Conservation (phyloP, 2,888 invertebrate genomes). For the Scaptomyza reducta region DNA sequence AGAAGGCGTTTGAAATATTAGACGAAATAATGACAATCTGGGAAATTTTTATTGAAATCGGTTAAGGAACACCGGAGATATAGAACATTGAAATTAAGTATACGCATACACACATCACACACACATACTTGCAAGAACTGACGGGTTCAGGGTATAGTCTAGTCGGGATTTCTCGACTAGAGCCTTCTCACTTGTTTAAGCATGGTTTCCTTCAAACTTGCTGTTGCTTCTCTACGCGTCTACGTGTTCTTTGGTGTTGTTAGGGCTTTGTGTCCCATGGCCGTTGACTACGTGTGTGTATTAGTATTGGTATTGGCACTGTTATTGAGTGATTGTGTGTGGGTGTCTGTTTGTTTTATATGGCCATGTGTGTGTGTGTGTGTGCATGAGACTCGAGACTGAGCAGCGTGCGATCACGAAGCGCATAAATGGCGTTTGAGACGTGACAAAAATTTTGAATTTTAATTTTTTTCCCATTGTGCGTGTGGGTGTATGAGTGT, state of each 20-base stretch:
- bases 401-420: slow-evolving; percentile 73
- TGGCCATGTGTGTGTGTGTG: slow-evolving; percentile 12
- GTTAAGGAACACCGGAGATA: no score
- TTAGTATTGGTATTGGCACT: slow-evolving; percentile 38
- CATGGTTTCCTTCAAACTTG: slow-evolving; percentile 4
- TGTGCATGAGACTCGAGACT: slow-evolving; percentile 20
- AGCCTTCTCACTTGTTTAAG: no score
- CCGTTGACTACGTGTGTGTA: slow-evolving; percentile 42
- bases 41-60: no score
- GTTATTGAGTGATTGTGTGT: slow-evolving; percentile 1
- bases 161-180: no score
- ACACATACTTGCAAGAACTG: no score
- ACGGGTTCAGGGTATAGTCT: no score
- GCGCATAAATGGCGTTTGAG: slow-evolving; percentile 79
- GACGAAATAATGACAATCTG: no score
- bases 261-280: slow-evolving; percentile 15
- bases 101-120: no score
- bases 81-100: no score
- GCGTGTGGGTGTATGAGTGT: not conserved
- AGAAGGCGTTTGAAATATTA: no score
- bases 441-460: slow-evolving; percentile 77
- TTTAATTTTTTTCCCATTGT: slow-evolving; percentile 70
- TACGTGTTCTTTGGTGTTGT: slow-evolving; percentile 9
- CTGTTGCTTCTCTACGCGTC: slow-evolving; percentile 6
- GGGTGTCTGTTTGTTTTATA: slow-evolving; percentile 1